Evolutionary conservation across 2,888 invertebrate genomes (phyloP).

Genomic region (Linnaemya tessellans): DNA sequence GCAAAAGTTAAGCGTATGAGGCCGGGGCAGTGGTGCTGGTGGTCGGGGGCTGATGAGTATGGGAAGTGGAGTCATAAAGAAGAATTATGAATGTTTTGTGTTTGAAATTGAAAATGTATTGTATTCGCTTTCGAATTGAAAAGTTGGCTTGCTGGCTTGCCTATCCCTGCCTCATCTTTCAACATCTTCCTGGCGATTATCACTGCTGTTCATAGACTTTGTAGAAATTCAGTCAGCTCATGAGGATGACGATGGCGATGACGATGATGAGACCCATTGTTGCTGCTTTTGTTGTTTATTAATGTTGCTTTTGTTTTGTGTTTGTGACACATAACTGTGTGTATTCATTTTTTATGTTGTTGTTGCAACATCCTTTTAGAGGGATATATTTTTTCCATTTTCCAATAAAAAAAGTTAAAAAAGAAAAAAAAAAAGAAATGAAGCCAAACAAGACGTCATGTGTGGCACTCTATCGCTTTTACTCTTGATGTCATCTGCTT

Average conservation of each 20-base stretch:
- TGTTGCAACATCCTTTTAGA: constrained; percentile 66
- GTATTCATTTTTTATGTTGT: constrained; percentile 35
- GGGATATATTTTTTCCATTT: constrained; percentile 45
- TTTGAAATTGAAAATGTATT: constrained; percentile 77
- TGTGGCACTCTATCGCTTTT: constrained; percentile 66
- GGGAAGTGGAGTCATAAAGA: constrained; percentile 36
- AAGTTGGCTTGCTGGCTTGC: constrained; percentile 56
- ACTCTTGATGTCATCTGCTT: constrained; percentile 70
- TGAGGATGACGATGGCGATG: constrained; percentile 31
- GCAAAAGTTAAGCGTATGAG: constrained; percentile 16
- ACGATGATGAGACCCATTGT: constrained; percentile 65
- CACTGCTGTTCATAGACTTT: constrained; percentile 6
- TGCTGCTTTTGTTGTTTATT: constrained; percentile 71
- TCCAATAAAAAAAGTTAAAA: constrained; percentile 19
- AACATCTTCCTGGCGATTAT: constrained; percentile 53
- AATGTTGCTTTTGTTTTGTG: constrained; percentile 70
- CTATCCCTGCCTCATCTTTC: constrained; percentile 10
- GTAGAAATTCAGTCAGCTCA: constrained; percentile 14
- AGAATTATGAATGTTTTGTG: constrained; percentile 66
- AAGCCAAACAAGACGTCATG: constrained; percentile 70
- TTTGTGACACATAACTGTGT: constrained; percentile 69
- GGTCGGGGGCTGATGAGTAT: constrained; percentile 24
- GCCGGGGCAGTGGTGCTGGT: background rate
- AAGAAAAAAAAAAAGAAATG: constrained; percentile 1
- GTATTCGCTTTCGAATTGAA: constrained; percentile 54